These are phyloP conservation scores for Pristiophorus japonicus DNA, from an alignment of 2,113 vertebrate species.

Conservation along the genomic window DNA sequence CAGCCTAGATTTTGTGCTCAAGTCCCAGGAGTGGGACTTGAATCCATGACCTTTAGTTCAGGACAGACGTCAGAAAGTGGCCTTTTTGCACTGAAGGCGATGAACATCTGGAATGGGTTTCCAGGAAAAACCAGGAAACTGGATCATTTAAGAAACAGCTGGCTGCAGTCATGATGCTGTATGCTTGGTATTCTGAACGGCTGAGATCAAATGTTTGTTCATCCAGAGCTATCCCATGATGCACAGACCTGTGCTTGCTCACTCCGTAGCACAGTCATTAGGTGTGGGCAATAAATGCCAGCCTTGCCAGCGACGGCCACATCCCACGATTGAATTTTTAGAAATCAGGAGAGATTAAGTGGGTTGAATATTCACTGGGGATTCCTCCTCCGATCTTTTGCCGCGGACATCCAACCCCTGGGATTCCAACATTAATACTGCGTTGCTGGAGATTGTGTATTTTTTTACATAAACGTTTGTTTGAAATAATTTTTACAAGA, in stretches of 20 bases:
- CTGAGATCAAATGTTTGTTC: not conserved
- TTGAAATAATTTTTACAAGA: not conserved
- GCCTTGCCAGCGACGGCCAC: no score
- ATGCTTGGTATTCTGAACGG: not conserved
- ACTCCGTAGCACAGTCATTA: not conserved
- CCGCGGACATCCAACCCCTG: not conserved
- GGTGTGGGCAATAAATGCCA: no score
- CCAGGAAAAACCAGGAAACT: not conserved
- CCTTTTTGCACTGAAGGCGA: not conserved
- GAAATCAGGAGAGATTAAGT: not conserved
- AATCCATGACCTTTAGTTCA: not conserved
- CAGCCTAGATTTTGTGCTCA: not conserved
- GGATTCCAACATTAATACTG: not conserved
- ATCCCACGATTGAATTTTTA: no score
- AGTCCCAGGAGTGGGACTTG: not conserved
- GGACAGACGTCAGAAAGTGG: not conserved
- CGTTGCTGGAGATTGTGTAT: not conserved
- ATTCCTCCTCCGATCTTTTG: not conserved
- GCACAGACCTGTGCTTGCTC: not conserved
- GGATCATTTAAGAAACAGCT: not conserved
- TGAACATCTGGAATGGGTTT: not conserved
- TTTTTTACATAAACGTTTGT: not conserved
- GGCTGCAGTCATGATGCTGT: not conserved
- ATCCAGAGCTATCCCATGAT: no score
- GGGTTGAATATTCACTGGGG: not conserved